Conservation (phyloP, 37 sponge, comb jelly and placozoan genomes). For the Crambe crambe region DNA sequence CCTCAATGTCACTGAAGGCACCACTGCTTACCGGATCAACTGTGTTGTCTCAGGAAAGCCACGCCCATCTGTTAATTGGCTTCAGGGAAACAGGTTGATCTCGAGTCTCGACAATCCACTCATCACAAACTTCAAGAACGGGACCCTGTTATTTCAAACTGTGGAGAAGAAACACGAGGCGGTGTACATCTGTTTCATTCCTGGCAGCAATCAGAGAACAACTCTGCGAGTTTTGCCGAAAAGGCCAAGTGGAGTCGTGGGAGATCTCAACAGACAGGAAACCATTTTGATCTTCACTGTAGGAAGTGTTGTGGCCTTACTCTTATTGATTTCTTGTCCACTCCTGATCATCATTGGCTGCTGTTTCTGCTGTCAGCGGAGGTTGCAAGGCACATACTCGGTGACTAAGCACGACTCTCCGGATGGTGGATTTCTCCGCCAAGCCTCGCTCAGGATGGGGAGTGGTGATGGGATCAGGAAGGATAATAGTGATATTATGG, state of each 20-base stretch:
- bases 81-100: not conserved
- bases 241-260: not conserved
- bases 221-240: not conserved
- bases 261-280: not conserved
- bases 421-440: not conserved
- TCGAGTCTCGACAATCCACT: not conserved
- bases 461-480: no score
- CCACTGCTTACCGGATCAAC: slow-evolving; percentile 14
- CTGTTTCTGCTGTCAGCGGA: not conserved
- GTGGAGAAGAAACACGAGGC: slow-evolving; percentile 19
- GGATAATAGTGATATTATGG: slow-evolving; percentile 51
- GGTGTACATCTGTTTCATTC: slow-evolving; percentile 34
- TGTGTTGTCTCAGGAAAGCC: slow-evolving; percentile 52
- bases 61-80: slow-evolving; percentile 33
- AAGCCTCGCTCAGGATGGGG: not conserved
- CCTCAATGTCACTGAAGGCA: slow-evolving; percentile 14
- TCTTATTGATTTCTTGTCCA: slow-evolving; percentile 13
- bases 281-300: slow-evolving; percentile 4
- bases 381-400: not conserved
- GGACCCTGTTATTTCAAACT: slow-evolving; percentile 24
- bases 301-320: not conserved
- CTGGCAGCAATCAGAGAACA: not conserved
- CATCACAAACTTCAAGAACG: slow-evolving; percentile 22
- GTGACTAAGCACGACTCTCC: not conserved
- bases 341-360: slow-evolving; percentile 26